Evolutionary conservation across 2,113 vertebrate genomes (phyloP), one percentile per base, ranked within the genome.

Genomic region (Neodontobutis hainanensis): DNA sequence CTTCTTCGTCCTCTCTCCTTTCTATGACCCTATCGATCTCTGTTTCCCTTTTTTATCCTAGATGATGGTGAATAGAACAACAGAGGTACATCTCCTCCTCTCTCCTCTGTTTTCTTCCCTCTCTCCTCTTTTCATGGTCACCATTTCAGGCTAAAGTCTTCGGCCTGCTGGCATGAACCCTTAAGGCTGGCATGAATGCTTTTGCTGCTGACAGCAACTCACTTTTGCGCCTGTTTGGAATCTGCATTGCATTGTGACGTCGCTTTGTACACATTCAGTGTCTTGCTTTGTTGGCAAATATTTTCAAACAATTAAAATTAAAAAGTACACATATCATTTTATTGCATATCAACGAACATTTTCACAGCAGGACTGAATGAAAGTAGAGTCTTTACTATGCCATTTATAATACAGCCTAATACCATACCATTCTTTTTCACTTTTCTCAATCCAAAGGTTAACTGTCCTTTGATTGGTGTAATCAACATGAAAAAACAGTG

Each of bases 21-120:
- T 75, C 71, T 81, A 46, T 70, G 53, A 57, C 92, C 94, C 89
- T 91, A 87, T 93, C 85, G 1, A 61, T 53, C 66, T 53, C 43
- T 34, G 46, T 11, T 69, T 9, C 38, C 75, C 19, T 48, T 57
- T 92, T 72, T 92, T 94, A 92, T 94, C 89, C 89, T 95, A 99
- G 97, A 97, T 98, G 97, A 95, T 99, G 97, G 97, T 98, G 96
- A 99, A 99, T 98, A 98, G 96, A 94, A 95, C 97, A 91, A 99
- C 97, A 83, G 97, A 99, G 97, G 97, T 99, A 99, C 94, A 94
- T 59, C 53, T 65, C 19, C 61, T 50, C 53, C 58, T 35, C 35
- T 73, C 46, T 43, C 11, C 15, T 55, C 11, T 47, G 44, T 15
- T 47, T 11, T 47, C 50, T 14, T 34, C 75, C n/a, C 50, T 12